Conservation (phyloP, 1,140 invertebrate genomes). For the Saccostrea cuccullata region DNA sequence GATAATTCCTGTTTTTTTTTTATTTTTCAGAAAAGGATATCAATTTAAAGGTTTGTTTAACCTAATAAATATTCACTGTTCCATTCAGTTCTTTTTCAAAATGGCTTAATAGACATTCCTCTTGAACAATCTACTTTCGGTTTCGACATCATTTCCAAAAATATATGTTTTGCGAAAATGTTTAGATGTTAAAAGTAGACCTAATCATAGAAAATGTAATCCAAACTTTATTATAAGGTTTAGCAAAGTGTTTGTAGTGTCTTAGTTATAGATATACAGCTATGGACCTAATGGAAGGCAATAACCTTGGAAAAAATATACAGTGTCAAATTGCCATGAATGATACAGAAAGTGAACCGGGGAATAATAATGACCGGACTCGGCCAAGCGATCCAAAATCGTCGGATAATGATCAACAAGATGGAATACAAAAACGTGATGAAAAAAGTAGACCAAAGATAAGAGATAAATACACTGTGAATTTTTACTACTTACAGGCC, state of each 20-base stretch:
- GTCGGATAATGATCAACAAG: not conserved
- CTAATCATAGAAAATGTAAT: no score
- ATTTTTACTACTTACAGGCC: not conserved
- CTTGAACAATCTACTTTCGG: not conserved
- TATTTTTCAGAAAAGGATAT: no score
- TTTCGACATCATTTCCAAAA: not conserved
- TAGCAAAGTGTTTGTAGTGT: no score
- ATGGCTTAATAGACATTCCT: no score
- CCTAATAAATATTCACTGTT: no score
- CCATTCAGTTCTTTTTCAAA: no score
- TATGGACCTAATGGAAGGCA: not conserved
- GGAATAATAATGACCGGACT: not conserved
- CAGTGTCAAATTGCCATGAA: not conserved
- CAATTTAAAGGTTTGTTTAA: no score
- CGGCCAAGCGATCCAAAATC: not conserved
- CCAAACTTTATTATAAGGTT: no score
- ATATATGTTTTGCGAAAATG: not conserved
- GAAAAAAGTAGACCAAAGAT: not conserved
- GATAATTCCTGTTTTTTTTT: no score
- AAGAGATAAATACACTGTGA: not conserved
- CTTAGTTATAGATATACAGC: not conserved
- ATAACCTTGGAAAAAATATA: not conserved
- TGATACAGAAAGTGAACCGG: not conserved
- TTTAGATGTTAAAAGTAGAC: no score
- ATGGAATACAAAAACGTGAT: not conserved